A percentile compares a stretch with the other conserved stretches of the same genome.
Evolutionary conservation across 1,140 invertebrate genomes (phyloP).

Genomic region (Habropoda laboriosa): DNA sequence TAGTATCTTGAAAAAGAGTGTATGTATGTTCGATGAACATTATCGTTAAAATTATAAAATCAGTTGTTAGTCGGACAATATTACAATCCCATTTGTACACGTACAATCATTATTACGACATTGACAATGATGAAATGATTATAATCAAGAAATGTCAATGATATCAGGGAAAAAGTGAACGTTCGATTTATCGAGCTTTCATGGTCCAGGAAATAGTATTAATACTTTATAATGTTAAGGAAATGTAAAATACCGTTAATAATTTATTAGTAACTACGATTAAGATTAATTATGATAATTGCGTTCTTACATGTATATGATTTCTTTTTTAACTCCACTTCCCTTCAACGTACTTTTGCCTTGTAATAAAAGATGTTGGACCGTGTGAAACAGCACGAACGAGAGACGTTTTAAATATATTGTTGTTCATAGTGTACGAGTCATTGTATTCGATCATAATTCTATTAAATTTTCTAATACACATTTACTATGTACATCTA

Average conservation of each 20-base stretch:
- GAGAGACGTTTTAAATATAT: conserved; percentile 24
- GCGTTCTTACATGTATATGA: neutral
- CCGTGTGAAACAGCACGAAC: conserved; percentile 4
- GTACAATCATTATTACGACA: neutral
- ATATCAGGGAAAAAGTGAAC: conserved; percentile 24
- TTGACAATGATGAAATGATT: neutral
- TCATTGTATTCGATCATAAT: conserved; percentile 34
- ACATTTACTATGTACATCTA: neutral
- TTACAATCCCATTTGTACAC: neutral
- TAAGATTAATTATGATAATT: conserved; percentile 7
- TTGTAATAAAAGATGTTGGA: neutral
- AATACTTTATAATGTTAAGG: conserved; percentile 37
- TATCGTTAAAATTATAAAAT: neutral
- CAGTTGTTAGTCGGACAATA: neutral
- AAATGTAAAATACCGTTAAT: conserved; percentile 23
- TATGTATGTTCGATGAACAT: neutral
- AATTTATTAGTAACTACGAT: conserved; percentile 43
- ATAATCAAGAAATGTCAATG: neutral
- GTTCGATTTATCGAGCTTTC: conserved; percentile 20
- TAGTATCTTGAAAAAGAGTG: neutral
- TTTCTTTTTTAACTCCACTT: conserved; percentile 4
- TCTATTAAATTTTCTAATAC: neutral
- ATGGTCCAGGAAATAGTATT: conserved; percentile 55
- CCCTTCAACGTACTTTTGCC: neutral
- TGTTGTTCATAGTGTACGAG: conserved; percentile 11